Percentiles rank a stretch among this genome's conserved stretches.
Conservation (phyloP, 1,140 invertebrate genomes). For the Hormaphis cornu region DNA sequence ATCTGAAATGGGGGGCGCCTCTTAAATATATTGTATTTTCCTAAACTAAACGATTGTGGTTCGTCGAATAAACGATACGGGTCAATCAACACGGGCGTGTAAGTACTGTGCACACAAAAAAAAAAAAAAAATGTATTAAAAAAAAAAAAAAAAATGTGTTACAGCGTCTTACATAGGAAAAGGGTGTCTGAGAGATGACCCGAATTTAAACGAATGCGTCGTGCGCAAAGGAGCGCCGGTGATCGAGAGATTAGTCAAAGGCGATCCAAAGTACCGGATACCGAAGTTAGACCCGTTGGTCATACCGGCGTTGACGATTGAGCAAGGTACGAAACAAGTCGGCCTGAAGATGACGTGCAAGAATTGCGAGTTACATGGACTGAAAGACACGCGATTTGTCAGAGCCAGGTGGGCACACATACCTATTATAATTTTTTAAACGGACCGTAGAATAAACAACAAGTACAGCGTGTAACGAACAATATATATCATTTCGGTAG, state of each 20-base stretch:
- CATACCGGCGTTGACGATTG: constrained; percentile 36
- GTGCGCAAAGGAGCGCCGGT: constrained; percentile 43
- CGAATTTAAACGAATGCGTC: constrained; percentile 44
- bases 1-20: too few relatives aligned
- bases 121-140: too few relatives aligned
- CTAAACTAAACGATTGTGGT: too few relatives aligned
- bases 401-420: constrained; percentile 35
- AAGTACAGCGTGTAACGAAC: too few relatives aligned
- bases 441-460: too few relatives aligned
- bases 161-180: constrained; percentile 46
- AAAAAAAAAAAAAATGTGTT: constrained; percentile 36
- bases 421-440: neutral
- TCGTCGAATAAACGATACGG: too few relatives aligned
- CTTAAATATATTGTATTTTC: too few relatives aligned
- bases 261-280: constrained; percentile 40
- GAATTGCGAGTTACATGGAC: constrained; percentile 37
- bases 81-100: too few relatives aligned
- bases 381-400: constrained; percentile 36
- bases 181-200: constrained; percentile 45
- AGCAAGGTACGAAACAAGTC: constrained; percentile 38
- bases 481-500: too few relatives aligned
- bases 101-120: too few relatives aligned
- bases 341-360: constrained; percentile 36
- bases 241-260: constrained; percentile 44
- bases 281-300: constrained; percentile 38